Conservation (phyloP, 2,113 vertebrate species). For the Rhagologus leucostigma region DNA sequence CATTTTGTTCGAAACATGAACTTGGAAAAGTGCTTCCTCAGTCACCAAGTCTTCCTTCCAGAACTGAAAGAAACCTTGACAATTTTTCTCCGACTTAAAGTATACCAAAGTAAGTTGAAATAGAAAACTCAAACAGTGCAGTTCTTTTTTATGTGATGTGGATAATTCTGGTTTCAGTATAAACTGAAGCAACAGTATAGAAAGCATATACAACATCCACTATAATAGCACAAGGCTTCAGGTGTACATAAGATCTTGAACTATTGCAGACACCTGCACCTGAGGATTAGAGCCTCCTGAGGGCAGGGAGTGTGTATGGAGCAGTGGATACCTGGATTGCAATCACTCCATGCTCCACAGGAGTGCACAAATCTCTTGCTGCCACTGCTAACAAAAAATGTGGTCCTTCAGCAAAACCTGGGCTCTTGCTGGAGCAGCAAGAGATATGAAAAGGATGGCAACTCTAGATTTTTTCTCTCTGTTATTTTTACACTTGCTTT, state of each 20-base stretch:
- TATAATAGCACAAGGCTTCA: not conserved
- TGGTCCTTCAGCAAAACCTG: not conserved
- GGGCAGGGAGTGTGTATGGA: not conserved
- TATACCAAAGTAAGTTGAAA: not conserved
- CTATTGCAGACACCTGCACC: not conserved
- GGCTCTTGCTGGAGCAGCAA: not conserved
- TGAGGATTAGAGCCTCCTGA: not conserved
- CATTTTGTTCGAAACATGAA: not conserved
- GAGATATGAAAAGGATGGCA: not conserved
- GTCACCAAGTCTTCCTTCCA: not conserved
- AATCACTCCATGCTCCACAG: not conserved
- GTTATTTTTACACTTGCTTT: not conserved
- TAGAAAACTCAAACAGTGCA: not conserved
- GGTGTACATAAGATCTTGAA: not conserved
- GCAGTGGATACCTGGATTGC: not conserved
- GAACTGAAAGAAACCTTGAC: not conserved
- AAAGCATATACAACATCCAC: not conserved
- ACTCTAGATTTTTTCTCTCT: not conserved
- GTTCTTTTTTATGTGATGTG: not conserved
- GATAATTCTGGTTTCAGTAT: not conserved
- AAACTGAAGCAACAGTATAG: not conserved
- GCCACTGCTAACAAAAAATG: rapidly evolving
- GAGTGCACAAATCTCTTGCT: not conserved
- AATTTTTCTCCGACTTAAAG: not conserved
- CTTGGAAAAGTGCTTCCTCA: not conserved